Conservation (phyloP, 1,140 invertebrate species). For the Liolophura sinensis region DNA sequence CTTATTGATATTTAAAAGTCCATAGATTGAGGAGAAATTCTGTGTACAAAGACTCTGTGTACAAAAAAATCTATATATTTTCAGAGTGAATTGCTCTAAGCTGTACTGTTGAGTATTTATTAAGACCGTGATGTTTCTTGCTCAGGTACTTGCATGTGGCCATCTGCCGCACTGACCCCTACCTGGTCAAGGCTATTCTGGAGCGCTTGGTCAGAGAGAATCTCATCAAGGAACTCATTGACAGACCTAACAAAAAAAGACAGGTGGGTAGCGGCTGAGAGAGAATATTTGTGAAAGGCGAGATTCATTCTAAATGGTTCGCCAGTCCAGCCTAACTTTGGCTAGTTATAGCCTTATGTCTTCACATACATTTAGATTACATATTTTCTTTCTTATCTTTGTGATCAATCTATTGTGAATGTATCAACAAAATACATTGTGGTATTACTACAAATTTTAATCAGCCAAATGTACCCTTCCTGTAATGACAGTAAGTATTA, state of each 20-base stretch:
- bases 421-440: too few relatives aligned
- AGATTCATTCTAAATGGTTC: not conserved
- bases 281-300: not conserved
- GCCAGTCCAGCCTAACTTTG: too few relatives aligned
- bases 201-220: constrained; percentile 35
- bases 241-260: constrained; percentile 31
- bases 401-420: too few relatives aligned
- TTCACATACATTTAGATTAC: too few relatives aligned
- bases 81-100: not conserved
- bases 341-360: too few relatives aligned
- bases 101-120: not conserved
- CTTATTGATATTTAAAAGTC: too few relatives aligned
- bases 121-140: constrained; percentile 1
- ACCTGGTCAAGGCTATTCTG: constrained; percentile 38
- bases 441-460: too few relatives aligned
- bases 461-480: too few relatives aligned
- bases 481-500: too few relatives aligned
- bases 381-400: too few relatives aligned
- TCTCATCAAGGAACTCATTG: constrained; percentile 28
- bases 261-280: constrained; percentile 21
- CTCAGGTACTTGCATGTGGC: constrained; percentile 40
- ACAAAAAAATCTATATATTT: not conserved
- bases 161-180: constrained; percentile 31
- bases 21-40: too few relatives aligned
- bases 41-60: not conserved